Base-by-base conservation (phyloP, 2,113 vertebrate species). In the Synchiropus splendidus region DNA sequence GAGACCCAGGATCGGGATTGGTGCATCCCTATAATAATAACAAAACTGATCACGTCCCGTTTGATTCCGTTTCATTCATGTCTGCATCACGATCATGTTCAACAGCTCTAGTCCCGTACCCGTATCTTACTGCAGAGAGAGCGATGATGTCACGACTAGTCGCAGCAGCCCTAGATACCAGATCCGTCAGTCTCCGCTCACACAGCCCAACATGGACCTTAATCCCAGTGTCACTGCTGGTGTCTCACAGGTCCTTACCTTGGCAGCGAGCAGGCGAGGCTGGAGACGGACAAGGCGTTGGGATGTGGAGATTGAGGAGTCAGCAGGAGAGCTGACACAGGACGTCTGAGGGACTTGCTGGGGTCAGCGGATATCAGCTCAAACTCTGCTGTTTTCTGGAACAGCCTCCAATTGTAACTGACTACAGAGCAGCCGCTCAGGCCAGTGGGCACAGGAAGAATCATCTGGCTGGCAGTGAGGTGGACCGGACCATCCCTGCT, bases 401-500 rank as follows among this genome's bases (percentile, higher is more conserved):
- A 50, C 42, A 81, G 62, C 6, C 2, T 6, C 17, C 1, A 48
- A 44, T 72, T 79, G 49, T 72, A 79, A 38, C 54, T 61, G 46
- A 72, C 18, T 10, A 83, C 76, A 10, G 70, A 72, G 54, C 70
- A 76, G 50, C 76, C 78, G 13, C 1, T 16, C 11, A 51, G 36
- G 36, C 51, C 56, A 0, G 12, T 0, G 16, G 53, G 58, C 42
- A 43, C 37, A 2, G 78, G 74, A 10, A 74, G 71, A 45, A 78
- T 58, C 51, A 83, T 73, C 67, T 81, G 74, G 51, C 36, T 79
- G 46, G 78, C 74, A 16, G 71, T 61, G 36, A 74, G 67, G 16
- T 77, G 68, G 12, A 14, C 15, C n/a, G 38, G 53, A 31, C 37
- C 35, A 47, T 39, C 31, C 0, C 2, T 9, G n/a, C n/a, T n/a